Conservation (phyloP, 2,888 invertebrate genomes). For the Cataglyphis altisquamis region DNA sequence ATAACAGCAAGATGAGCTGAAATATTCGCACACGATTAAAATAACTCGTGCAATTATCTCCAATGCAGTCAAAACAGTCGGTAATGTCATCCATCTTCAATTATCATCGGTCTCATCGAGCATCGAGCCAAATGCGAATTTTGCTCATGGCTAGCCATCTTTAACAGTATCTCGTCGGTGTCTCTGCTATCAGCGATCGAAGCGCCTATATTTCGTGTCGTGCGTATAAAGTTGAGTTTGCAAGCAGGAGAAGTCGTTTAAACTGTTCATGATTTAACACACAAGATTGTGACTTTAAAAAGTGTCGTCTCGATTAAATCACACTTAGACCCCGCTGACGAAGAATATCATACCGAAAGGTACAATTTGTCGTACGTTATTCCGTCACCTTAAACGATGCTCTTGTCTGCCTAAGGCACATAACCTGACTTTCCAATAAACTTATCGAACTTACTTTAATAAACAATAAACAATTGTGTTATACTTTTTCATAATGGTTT, state of each 20-base stretch:
- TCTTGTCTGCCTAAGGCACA: constrained; percentile 59
- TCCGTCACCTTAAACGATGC: constrained; percentile 39
- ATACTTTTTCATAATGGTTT: neutral
- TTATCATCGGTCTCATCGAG: no score
- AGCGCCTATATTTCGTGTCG: constrained; percentile 24
- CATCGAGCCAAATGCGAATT: no score
- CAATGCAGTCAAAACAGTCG: no score
- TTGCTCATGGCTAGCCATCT: neutral
- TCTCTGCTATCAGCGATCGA: constrained; percentile 6
- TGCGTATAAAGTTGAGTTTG: constrained; percentile 9
- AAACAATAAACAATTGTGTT: neutral
- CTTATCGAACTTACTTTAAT: constrained; percentile 26
- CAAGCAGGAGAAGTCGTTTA: constrained; percentile 63
- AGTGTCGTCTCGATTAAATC: constrained; percentile 57
- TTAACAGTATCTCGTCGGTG: neutral
- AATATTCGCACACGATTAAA: no score
- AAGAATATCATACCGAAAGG: constrained; percentile 64
- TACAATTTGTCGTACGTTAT: constrained; percentile 53
- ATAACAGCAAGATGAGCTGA: no score
- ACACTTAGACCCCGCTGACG: constrained; percentile 54
- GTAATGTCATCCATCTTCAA: no score
- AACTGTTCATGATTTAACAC: constrained; percentile 73
- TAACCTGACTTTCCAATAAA: constrained; percentile 62
- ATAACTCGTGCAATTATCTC: no score
- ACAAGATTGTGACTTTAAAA: constrained; percentile 65